These are phyloP conservation scores for Ecdyonurus torrentis DNA, from an alignment of 2,888 invertebrate species.

Conservation along the genomic window DNA sequence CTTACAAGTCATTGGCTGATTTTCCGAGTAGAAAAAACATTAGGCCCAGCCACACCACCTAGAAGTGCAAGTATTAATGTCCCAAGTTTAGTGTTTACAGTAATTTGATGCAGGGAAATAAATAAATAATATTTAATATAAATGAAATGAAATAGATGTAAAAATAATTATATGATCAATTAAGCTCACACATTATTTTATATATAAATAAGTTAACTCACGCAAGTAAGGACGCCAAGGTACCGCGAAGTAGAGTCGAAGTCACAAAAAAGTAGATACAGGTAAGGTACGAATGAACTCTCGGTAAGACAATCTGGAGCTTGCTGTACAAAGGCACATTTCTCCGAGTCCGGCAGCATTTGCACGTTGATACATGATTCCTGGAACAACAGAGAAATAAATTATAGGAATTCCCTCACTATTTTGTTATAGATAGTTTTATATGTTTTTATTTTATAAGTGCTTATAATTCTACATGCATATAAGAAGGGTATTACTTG, in stretches of 20 bases:
- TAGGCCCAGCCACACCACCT: constrained; percentile 27
- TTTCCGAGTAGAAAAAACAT: constrained; percentile 35
- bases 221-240: background rate
- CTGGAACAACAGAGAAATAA: no score
- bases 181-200: no score
- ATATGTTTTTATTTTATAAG: no score
- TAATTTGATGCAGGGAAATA: no score
- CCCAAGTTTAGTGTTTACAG: background rate
- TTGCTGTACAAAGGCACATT: background rate
- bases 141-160: no score
- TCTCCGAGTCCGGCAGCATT: background rate
- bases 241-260: background rate
- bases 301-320: background rate
- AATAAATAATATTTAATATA: no score
- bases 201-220: background rate
- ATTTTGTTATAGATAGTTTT: no score
- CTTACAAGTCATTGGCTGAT: constrained; percentile 41
- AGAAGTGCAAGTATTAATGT: background rate
- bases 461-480: no score
- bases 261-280: constrained; percentile 1
- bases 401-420: no score
- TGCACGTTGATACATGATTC: background rate
- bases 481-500: no score
- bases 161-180: no score
- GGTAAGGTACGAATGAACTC: background rate